Evolutionary conservation across 2,888 invertebrate genomes (phyloP).

Genomic region (Phyllotreta striolata): DNA sequence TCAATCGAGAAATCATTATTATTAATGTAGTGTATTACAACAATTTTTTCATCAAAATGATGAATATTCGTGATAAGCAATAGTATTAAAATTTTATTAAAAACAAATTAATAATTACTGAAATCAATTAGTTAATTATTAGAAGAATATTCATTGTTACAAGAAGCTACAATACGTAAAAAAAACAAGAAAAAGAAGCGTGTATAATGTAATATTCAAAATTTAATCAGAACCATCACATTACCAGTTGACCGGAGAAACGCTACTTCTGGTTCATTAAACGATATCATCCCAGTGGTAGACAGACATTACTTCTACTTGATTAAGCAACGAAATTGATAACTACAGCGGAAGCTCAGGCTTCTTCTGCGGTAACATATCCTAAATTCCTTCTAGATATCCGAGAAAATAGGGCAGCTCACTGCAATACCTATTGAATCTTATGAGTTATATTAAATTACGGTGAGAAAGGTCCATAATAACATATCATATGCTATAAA

Average conservation of each 20-base stretch:
- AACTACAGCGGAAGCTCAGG: slow-evolving; percentile 16
- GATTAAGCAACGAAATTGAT: slow-evolving; percentile 23
- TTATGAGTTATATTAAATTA: neutral
- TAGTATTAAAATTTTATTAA: no score
- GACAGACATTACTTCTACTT: slow-evolving; percentile 24
- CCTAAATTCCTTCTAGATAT: slow-evolving; percentile 12
- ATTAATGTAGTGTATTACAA: no score
- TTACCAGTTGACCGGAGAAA: slow-evolving; percentile 25
- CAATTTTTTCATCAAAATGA: no score
- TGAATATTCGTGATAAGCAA: no score
- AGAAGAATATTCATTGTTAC: no score
- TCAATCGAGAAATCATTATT: no score
- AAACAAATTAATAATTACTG: no score
- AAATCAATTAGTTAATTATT: no score
- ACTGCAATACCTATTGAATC: slow-evolving; percentile 1
- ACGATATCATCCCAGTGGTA: slow-evolving; percentile 23
- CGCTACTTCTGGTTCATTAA: slow-evolving; percentile 22
- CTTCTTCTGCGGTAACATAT: slow-evolving; percentile 13
- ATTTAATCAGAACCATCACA: slow-evolving; percentile 11
- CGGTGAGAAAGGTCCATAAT: neutral
- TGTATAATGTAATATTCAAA: slow-evolving; percentile 9
- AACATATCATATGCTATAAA: no score
- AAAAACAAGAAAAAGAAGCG: slow-evolving; percentile 14
- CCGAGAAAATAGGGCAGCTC: slow-evolving; percentile 6
- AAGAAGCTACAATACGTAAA: neutral